Conservation (phyloP, 2,113 vertebrate genomes). For the Pithys albifrons region DNA sequence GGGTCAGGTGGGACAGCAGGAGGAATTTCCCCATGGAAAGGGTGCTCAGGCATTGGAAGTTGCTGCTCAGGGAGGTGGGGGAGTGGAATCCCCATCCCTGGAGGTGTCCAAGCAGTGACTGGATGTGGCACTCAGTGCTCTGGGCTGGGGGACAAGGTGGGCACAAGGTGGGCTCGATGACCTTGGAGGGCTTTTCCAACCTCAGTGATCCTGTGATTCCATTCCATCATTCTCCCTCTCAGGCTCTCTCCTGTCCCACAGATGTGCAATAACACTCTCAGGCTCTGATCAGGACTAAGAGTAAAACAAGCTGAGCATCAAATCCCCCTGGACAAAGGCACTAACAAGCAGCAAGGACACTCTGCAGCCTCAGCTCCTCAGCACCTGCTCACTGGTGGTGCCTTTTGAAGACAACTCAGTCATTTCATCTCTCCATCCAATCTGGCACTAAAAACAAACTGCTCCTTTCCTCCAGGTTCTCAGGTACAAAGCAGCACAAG, state of each 20-base stretch:
- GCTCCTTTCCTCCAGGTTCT: neutral
- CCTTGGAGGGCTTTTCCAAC: neutral
- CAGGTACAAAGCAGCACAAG: slow-evolving; percentile 49
- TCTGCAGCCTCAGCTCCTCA: neutral
- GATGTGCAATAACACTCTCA: neutral
- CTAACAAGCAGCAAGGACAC: neutral
- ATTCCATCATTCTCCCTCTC: rapidly evolving
- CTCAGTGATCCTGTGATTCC: neutral
- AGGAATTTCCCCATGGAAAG: neutral
- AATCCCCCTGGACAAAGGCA: neutral
- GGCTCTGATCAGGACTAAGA: neutral
- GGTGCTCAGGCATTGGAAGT: neutral
- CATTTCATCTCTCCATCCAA: slow-evolving; percentile 1
- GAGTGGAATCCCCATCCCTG: neutral
- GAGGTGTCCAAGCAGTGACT: neutral
- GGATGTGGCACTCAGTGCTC: neutral
- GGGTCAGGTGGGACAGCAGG: neutral
- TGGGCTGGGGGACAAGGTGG: neutral
- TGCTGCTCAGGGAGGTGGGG: neutral
- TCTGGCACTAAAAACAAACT: slow-evolving; percentile 24
- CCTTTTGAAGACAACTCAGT: slow-evolving; percentile 5
- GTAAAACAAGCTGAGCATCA: neutral
- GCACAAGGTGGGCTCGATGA: neutral
- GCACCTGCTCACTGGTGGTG: neutral
- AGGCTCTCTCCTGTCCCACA: rapidly evolving